A percentile compares a stretch with the other conserved stretches of the same genome.
These are phyloP conservation scores for Dusona sp. DNA, from an alignment of 2,888 invertebrate genomes.

Conservation along the genomic window DNA sequence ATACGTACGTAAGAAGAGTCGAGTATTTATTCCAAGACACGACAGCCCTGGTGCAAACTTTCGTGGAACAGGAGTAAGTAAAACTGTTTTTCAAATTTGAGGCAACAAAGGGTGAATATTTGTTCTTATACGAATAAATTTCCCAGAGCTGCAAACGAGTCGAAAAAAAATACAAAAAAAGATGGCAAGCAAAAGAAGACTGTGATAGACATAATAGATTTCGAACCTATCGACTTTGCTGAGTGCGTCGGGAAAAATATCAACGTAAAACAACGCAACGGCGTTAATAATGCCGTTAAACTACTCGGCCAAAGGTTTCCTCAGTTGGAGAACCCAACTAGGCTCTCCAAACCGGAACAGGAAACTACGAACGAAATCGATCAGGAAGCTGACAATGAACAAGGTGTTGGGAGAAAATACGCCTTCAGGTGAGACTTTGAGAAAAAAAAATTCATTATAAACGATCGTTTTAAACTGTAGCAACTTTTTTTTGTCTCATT, in stretches of 20 bases:
- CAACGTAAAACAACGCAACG: slow-evolving; percentile 73
- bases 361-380: slow-evolving; percentile 54
- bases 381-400: slow-evolving; percentile 70
- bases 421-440: slow-evolving; percentile 77
- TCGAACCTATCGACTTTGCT: slow-evolving; percentile 74
- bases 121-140: neutral
- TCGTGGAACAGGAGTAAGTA: slow-evolving; percentile 77
- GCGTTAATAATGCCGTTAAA: slow-evolving; percentile 74
- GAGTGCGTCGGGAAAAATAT: slow-evolving; percentile 76
- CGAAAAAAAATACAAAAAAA: slow-evolving; percentile 66
- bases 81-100: neutral
- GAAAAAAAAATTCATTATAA: neutral
- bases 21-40: slow-evolving; percentile 87
- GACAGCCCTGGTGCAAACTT: slow-evolving; percentile 83
- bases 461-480: neutral
- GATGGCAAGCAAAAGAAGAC: slow-evolving; percentile 69
- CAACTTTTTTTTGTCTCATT: neutral
- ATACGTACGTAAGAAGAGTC: slow-evolving; percentile 90
- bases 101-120: neutral
- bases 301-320: slow-evolving; percentile 79
- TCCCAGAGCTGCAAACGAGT: slow-evolving; percentile 69
- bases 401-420: slow-evolving; percentile 81
- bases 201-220: slow-evolving; percentile 71
- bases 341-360: slow-evolving; percentile 71
- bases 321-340: slow-evolving; percentile 76